These are phyloP conservation scores for Patella vulgata DNA, from an alignment of 1,140 invertebrate genomes.

Conservation along the genomic window DNA sequence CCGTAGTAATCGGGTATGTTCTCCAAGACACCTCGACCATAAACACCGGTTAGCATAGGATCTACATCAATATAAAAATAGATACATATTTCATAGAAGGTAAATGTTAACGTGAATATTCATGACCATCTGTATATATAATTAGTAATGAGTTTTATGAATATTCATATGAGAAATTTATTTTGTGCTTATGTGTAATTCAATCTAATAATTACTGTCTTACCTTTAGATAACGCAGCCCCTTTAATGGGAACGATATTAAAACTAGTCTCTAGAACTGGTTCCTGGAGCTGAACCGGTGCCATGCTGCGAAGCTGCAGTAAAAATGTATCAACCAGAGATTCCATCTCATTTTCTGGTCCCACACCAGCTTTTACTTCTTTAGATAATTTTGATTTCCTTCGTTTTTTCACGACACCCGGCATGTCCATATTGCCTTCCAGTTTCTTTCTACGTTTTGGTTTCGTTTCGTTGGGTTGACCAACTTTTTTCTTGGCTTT, in stretches of 20 bases:
- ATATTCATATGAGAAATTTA: too few relatives aligned
- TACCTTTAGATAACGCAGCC: slow-evolving; percentile 40
- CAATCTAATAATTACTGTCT: too few relatives aligned
- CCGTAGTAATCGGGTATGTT: slow-evolving; percentile 51
- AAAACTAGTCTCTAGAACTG: slow-evolving; percentile 83
- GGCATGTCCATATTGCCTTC: slow-evolving; percentile 4
- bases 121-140: too few relatives aligned
- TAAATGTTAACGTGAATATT: too few relatives aligned
- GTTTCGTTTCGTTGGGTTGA: background rate
- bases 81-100: too few relatives aligned
- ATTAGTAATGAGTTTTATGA: too few relatives aligned
- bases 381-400: background rate
- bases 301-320: slow-evolving; percentile 84
- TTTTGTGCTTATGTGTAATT: too few relatives aligned
- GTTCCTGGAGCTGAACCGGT: slow-evolving; percentile 87
- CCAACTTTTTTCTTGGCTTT: slow-evolving; percentile 44
- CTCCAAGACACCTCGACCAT: slow-evolving; percentile 71
- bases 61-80: too few relatives aligned
- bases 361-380: slow-evolving; percentile 24
- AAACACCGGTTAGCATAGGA: slow-evolving; percentile 76
- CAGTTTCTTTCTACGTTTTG: slow-evolving; percentile 37
- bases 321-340: slow-evolving; percentile 84
- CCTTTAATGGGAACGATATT: slow-evolving; percentile 84
- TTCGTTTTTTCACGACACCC: slow-evolving; percentile 2
- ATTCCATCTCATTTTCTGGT: slow-evolving; percentile 46